A percentile compares a stretch with the other conserved stretches of the same genome.
Evolutionary conservation across 2,888 invertebrate species (phyloP).

Genomic region (Chloroclystis v-ata): DNA sequence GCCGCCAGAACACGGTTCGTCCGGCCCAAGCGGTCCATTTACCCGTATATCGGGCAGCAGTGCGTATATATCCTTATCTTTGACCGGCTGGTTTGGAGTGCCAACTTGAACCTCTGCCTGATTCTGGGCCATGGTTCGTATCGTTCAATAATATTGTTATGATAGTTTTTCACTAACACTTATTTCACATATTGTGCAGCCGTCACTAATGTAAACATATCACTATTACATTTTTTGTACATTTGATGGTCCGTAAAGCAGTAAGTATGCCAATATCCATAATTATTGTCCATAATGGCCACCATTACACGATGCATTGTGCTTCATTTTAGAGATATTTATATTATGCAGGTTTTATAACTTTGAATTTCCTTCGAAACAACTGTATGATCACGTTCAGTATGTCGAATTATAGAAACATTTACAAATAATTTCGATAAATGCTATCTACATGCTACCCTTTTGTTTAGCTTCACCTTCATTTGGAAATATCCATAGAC

Average conservation of each 20-base stretch:
- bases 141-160: constrained; percentile 59
- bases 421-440: constrained; percentile 56
- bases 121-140: constrained; percentile 73
- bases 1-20: constrained; percentile 75
- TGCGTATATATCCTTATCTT: constrained; percentile 75
- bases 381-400: constrained; percentile 42
- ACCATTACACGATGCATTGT: constrained; percentile 77
- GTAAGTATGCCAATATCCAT: constrained; percentile 77
- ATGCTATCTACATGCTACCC: constrained; percentile 74
- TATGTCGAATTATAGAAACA: constrained; percentile 48
- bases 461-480: constrained; percentile 79
- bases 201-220: constrained; percentile 38
- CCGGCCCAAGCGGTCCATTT: constrained; percentile 68
- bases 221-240: constrained; percentile 43
- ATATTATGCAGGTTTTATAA: constrained; percentile 43
- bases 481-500: constrained; percentile 71
- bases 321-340: constrained; percentile 59
- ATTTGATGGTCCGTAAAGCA: constrained; percentile 60
- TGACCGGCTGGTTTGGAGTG: constrained; percentile 72
- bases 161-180: constrained; percentile 55
- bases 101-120: constrained; percentile 76
- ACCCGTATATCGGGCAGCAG: constrained; percentile 77
- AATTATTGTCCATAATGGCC: constrained; percentile 77
- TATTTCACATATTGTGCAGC: constrained; percentile 58
- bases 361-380: constrained; percentile 44